A percentile compares a stretch with the other conserved stretches of the same genome.
Conservation (phyloP, 2,888 invertebrate species). For the Icerya purchasi region DNA sequence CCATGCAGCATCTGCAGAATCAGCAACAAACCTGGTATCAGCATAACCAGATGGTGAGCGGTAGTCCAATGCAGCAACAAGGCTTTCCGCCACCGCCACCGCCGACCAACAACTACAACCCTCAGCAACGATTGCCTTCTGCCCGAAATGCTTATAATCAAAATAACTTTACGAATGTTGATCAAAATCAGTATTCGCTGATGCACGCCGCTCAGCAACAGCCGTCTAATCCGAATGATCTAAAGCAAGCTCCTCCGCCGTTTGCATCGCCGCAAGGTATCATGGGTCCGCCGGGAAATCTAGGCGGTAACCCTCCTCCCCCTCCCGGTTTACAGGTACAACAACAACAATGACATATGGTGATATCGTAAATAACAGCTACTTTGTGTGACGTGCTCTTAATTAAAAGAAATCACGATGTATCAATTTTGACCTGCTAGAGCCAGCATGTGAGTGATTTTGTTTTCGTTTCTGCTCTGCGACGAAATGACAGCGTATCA, state of each 20-base stretch:
- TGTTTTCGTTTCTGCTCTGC: no score
- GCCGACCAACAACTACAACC: slow-evolving; percentile 17
- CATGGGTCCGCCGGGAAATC: slow-evolving; percentile 41
- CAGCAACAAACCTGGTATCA: slow-evolving; percentile 18
- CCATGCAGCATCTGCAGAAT: slow-evolving; percentile 22
- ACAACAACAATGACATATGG: slow-evolving; percentile 49
- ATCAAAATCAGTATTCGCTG: slow-evolving; percentile 22
- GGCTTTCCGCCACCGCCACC: no score
- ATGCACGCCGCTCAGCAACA: slow-evolving; percentile 10
- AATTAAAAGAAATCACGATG: no score
- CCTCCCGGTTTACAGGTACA: slow-evolving; percentile 33
- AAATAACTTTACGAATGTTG: slow-evolving; percentile 13
- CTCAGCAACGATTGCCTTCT: slow-evolving; percentile 32
- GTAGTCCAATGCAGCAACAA: slow-evolving; percentile 26
- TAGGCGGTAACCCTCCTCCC: no score
- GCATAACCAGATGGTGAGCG: slow-evolving; percentile 26
- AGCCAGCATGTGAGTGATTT: no score
- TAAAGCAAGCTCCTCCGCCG: slow-evolving; percentile 45
- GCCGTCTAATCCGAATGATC: slow-evolving; percentile 5
- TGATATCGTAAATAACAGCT: no score
- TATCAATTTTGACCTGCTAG: no score
- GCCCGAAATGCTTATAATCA: slow-evolving; percentile 25
- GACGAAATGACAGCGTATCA: no score
- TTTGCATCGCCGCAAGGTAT: slow-evolving; percentile 48
- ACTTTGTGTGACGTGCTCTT: no score